Base-by-base conservation (phyloP, 2,113 vertebrate species). In the Terrapene triunguis region DNA sequence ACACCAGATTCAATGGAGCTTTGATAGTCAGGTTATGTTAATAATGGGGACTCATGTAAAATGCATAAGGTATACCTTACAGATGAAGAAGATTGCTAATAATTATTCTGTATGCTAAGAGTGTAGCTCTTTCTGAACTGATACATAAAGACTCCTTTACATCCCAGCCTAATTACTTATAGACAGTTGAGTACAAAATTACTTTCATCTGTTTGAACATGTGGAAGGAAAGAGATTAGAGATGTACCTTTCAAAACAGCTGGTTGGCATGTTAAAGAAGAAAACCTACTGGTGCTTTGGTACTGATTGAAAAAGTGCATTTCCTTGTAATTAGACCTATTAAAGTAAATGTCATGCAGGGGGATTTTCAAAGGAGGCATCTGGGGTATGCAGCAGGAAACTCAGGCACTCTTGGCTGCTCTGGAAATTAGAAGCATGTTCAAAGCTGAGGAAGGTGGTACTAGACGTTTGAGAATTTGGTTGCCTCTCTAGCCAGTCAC, bases 1-100 rank as follows among this genome's bases (percentile, higher is more conserved):
- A 98, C 97, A 97, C 98, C 98, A 98, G 98, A 98, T 98, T 99
- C 98, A 97, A 99, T 98, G 98, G 98, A 98, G 99, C 99, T 99
- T 99, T 99, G 99, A 99, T 99, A 99, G 98, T 98, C 98, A 98
- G 98, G 98, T 99, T 99, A 99, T 99, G 99, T 98, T 99, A 99
- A 99, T 99, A 99, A 98, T 97, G 95, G 96, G 98, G 97, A 94
- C 97, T 98, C 98, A 99, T 99, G 99, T 97, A 99, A 99, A 99
- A 99, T 99, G 99, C 99, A 99, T 99, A 98, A 99, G 98, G 98
- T 99, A 98, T 98, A 99, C 99, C 98, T 98, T 98, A 97, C 98
- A 98, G 98, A 98, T 98, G 98, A 98, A 98, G 97, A 97, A 96
- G 98, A 99, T 98, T 98, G 98, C 98, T 98, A 97, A 98, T 99